Evolutionary conservation across 2,113 vertebrate species (phyloP), one percentile per base, ranked within the genome.

Genomic region (Xenus cinereus): DNA sequence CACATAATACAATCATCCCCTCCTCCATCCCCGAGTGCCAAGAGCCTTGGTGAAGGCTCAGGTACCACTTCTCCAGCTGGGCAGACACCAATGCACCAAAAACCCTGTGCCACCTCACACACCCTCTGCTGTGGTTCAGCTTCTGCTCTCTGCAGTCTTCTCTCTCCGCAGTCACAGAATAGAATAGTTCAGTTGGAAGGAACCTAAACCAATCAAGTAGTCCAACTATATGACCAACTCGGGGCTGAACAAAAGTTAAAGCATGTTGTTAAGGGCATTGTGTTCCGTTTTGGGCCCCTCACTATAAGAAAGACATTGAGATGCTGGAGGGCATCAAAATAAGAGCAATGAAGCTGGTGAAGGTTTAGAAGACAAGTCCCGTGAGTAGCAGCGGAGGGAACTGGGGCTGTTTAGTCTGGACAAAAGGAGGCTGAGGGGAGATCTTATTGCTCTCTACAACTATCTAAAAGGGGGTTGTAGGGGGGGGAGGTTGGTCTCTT

Each of bases 31-130:
- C 18, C 4, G 1, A 5, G 28, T 32, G 30, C 59, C 48, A 21
- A 5, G 23, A 84, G 45, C 46, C 32, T 73, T 2, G 0, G 12
- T 2, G 14, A 20, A 23, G 68, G 41, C 39, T 50, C 0, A 0
- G 32, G 46, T 76, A 84, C 37, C 18, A 26, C n/a, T 30, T 66
- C 64, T 93, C 32, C 56, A 72, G 9, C 0, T 7, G 5, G 33
- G 26, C 19, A 64, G n/a, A 74, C 66, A 68, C 9, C 50, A 76
- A 78, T 23, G 16, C 33, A 72, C 30, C 50, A 74, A 60, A 87
- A 53, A 0, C 23, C 33, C 19, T 16, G 12, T 33, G 27, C 30
- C 26, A 83, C 39, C 32, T 93, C 26, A 67, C 5, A 32, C 6
- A 12, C 26, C 32, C 16, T 88, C 35, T 7, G 7, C 18, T 66